phyloP scores from a whole-genome alignment of 2,113 vertebrate species.

The Columba janthina region DNA sequence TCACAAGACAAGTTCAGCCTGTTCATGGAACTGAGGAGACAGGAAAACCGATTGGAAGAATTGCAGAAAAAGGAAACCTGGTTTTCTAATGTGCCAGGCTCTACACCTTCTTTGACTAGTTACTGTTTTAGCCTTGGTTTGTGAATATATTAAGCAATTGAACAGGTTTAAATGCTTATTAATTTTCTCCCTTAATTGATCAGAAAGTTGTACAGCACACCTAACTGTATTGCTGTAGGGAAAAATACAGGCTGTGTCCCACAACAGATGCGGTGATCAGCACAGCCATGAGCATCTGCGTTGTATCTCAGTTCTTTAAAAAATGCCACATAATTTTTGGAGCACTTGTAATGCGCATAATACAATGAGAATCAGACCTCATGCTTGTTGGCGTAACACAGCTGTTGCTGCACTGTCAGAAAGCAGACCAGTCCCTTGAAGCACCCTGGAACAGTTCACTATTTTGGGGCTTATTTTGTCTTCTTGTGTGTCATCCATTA shows the following conservation, averaged over 20 bases:
- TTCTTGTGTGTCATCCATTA: background rate
- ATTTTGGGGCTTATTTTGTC: background rate
- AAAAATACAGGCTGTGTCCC: background rate
- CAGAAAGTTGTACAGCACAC: background rate
- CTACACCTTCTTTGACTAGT: background rate
- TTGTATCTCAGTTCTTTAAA: background rate
- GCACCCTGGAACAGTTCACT: background rate
- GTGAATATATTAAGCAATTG: background rate
- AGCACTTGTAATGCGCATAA: background rate
- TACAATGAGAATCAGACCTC: background rate
- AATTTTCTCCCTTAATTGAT: slow-evolving; percentile 16
- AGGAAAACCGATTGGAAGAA: background rate
- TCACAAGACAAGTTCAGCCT: background rate
- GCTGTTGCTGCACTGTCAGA: background rate
- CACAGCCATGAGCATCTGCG: background rate
- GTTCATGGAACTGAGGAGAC: background rate
- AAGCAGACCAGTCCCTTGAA: no score
- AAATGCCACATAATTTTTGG: background rate
- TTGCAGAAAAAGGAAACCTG: background rate
- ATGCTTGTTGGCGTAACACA: background rate
- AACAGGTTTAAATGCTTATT: slow-evolving; percentile 19
- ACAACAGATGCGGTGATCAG: background rate
- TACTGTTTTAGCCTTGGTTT: background rate
- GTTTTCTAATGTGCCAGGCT: background rate
- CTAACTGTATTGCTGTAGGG: background rate